Base-by-base conservation (phyloP, 1,140 invertebrate species). In the Brachionus paranguensis region DNA sequence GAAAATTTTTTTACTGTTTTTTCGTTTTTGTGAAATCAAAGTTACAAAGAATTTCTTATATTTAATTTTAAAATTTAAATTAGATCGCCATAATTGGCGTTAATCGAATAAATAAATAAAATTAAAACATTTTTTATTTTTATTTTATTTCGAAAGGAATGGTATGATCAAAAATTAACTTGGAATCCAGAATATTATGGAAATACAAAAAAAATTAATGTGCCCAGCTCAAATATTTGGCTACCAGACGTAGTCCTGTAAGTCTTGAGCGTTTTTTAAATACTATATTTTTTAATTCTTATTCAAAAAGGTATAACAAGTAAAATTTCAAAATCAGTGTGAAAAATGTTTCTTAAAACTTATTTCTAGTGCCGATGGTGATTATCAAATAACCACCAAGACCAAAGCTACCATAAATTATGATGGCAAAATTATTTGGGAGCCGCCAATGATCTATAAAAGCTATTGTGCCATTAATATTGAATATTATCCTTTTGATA, bases 371-470 rank as follows among this genome's bases (percentile, higher is more conserved):
- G 91, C 91, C 55, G 91, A 91, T 85, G 91, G 91, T 11, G 90
- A 91, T 84, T 91, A 91, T 86, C 90, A 91, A 84, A 89, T 91
- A 10, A 91, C 90, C 4, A 87, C 91, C 10, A 90, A 91, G 87
- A 91, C 90, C 14, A 91, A 91, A 85, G 91, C 91, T 8, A 91
- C 90, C 6, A 84, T 91, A 17, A 86, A 90, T 87, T 93, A 95
- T 88, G 96, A 95, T 89, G 97, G 97, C 17, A 95, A 94, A 90
- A 96, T 98, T 3, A 78, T 84, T 74, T 99, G 96, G 97, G 96
- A 96, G 88, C 97, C 97, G 0, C 97, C 97, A 1, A 97, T 96
- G 0, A 98, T 99, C 90, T 99, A 98, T 90, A 99, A 98, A 89
- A 97, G 95, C 27, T 98, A 95, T 0, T 99, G 97, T 87, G 94